phyloP scores from a whole-genome alignment of 1,140 invertebrate genomes.

The Ladona fulva region DNA sequence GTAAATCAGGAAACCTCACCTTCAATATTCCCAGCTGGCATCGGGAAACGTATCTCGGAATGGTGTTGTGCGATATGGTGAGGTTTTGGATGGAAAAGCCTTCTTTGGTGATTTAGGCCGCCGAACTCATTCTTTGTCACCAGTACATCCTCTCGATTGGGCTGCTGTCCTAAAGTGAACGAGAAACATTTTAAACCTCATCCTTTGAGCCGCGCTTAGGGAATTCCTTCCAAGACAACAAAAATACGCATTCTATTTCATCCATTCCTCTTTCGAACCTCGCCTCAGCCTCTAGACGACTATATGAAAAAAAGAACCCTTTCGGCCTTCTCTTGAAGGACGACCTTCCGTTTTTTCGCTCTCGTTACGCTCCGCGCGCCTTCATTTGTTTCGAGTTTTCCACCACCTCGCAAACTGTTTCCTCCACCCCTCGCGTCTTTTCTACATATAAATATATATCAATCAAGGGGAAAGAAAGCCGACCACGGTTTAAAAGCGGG shows the following conservation, averaged over 20 bases:
- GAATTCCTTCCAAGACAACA: no score
- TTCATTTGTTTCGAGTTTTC: neutral
- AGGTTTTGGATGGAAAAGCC: neutral
- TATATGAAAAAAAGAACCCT: no score
- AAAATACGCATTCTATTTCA: no score
- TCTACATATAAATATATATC: no score
- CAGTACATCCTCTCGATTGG: neutral
- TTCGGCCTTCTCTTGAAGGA: no score
- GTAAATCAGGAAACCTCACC: neutral
- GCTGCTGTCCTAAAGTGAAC: slow-evolving; percentile 3
- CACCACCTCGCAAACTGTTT: neutral
- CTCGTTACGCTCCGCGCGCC: no score
- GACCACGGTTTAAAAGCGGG: no score
- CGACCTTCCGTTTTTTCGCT: no score
- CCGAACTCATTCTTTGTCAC: neutral
- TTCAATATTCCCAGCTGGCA: neutral
- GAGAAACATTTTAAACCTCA: neutral
- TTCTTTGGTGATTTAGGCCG: neutral
- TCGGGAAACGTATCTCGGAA: neutral
- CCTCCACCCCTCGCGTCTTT: no score
- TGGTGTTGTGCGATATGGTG: neutral
- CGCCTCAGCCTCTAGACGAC: no score
- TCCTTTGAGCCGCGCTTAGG: neutral
- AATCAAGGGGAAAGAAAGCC: no score
- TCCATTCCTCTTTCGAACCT: no score